These are phyloP conservation scores for Albula glossodonta DNA, from an alignment of 2,113 vertebrate species.

Conservation along the genomic window DNA sequence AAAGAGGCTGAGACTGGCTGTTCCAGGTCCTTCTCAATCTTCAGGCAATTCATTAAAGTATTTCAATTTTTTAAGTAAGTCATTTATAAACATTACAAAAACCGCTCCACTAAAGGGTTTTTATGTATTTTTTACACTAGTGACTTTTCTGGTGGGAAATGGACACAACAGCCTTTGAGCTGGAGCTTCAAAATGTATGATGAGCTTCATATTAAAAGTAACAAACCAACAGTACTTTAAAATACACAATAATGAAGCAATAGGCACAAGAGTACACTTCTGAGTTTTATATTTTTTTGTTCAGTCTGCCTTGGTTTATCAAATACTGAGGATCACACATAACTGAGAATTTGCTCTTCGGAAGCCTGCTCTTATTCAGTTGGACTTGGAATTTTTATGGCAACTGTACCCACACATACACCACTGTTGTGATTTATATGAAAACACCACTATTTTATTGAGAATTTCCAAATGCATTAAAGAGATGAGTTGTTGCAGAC, in stretches of 20 bases:
- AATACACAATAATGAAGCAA: neutral
- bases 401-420: too few species aligned
- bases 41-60: too few species aligned
- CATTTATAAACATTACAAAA: neutral
- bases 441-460: neutral
- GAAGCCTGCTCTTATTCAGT: neutral
- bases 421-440: neutral
- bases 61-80: neutral
- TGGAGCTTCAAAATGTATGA: neutral
- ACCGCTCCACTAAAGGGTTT: neutral
- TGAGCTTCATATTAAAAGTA: neutral
- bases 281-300: neutral
- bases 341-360: neutral
- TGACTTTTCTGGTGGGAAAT: neutral
- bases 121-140: neutral
- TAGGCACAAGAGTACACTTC: too few species aligned
- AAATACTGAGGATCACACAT: neutral
- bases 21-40: neutral
- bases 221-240: neutral
- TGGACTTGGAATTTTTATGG: too few species aligned
- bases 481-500: neutral
- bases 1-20: constrained; percentile 34
- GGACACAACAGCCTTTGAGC: neutral
- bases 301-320: neutral
- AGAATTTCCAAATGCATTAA: neutral